Evolutionary conservation across 2,797 vertebrate genomes (phyloP).

Genomic region (Arremon aurantiirostris): DNA sequence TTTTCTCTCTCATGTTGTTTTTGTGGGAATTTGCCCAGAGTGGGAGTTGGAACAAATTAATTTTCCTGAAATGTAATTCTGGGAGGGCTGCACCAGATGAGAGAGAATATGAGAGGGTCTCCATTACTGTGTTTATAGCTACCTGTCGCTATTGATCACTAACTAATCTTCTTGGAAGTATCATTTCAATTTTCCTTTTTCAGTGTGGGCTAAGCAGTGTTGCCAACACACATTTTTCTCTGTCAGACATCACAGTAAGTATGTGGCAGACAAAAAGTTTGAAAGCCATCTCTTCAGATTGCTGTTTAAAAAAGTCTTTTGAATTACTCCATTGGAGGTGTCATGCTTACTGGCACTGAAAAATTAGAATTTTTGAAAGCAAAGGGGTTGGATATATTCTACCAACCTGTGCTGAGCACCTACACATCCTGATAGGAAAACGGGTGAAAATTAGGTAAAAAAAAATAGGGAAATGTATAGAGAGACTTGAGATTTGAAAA

Average conservation of each 20-base stretch:
- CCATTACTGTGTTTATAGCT: conserved; percentile 48
- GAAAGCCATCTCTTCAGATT: neutral
- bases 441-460: neutral
- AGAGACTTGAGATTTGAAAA: neutral
- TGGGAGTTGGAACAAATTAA: conserved; percentile 44
- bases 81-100: neutral
- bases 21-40: conserved; percentile 31
- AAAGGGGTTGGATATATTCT: neutral
- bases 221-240: conserved; percentile 45
- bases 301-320: neutral
- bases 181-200: conserved; percentile 49
- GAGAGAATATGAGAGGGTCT: conserved; percentile 23
- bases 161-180: conserved; percentile 48
- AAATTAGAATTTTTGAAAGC: neutral
- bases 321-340: neutral
- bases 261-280: neutral
- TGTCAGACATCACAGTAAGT: neutral
- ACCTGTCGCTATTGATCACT: conserved; percentile 56
- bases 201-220: conserved; percentile 6
- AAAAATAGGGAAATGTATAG: neutral
- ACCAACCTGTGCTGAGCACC: neutral
- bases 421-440: neutral
- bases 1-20: neutral
- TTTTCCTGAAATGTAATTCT: conserved; percentile 55
- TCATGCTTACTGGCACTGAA: neutral